Evolutionary conservation across 1,140 invertebrate genomes (phyloP), one percentile per base, ranked within the genome.

Genomic region (Habropoda laboriosa): DNA sequence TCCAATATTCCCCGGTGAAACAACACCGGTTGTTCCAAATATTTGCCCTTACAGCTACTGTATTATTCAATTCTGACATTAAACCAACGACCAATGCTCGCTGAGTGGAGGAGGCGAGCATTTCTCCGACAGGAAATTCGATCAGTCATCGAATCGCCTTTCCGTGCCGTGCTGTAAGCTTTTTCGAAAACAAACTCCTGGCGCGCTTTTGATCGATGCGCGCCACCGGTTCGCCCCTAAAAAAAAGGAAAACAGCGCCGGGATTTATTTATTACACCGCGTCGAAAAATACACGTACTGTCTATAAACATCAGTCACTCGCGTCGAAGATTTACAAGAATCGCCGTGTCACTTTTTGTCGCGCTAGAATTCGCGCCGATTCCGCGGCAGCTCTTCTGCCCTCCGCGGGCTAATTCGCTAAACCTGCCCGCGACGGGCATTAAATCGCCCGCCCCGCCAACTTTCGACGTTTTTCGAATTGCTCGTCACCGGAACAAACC

Each of bases 401-500:
- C n/a, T n/a, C n/a, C n/a, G 24, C n/a, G 24, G 7, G n/a, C 55
- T 40, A 61, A 61, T 53, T 78, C 70, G 74, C 60, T 51, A 38
- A 79, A 58, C 63, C 68, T 49, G 57, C 58, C 38, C n/a, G 27
- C 18, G 49, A 67, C 18, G 51, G 51, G 47, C 58, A 57, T 85
- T 85, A 70, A 81, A 85, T 81, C 79, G 79, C 32, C 47, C n/a
- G n/a, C n/a, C 66, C 55, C 73, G 55, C 27, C n/a, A 64, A 85
- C 67, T 78, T 81, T 74, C 63, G 67, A 85, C 82, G 72, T 85
- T 85, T n/a, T 81, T 55, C 61, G 68, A 85, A 84, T 73, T 67
- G 55, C 47, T 85, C 67, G 45, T 64, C 24, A 63, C 49, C 35
- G 53, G 21, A 66, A 42, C 53, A 73, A 68, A n/a, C n/a, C n/a